A percentile compares a stretch with the other conserved stretches of the same genome.
Conservation (phyloP, 92 coral and sea anemone genomes). For the Epizoanthus ramosus region DNA sequence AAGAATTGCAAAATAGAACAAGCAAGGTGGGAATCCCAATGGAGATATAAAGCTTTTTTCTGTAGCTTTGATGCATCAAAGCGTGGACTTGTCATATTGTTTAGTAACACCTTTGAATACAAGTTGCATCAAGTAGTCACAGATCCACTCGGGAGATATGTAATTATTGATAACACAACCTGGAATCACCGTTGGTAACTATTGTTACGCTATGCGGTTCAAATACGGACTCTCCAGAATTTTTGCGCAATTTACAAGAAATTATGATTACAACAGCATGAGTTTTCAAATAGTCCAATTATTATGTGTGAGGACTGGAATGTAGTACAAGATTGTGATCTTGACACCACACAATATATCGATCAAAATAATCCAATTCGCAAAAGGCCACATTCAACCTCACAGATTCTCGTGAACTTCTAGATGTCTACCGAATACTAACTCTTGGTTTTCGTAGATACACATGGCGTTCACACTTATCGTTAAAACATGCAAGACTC, state of each 20-base stretch:
- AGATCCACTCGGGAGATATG: background rate
- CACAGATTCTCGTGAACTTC: too few species aligned
- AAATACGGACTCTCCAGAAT: background rate
- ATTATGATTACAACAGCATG: background rate
- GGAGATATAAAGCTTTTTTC: background rate
- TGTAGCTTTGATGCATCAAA: background rate
- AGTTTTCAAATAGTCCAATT: background rate
- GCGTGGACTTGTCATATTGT: background rate
- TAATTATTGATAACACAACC: background rate
- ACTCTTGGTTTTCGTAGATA: too few species aligned
- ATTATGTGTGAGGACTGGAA: background rate
- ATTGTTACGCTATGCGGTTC: background rate
- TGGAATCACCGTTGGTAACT: background rate
- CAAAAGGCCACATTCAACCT: too few species aligned
- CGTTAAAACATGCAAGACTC: too few species aligned
- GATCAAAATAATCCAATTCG: too few species aligned
- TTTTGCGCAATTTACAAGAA: background rate
- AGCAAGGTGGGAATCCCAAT: background rate
- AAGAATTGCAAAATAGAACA: background rate
- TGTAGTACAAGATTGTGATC: too few species aligned
- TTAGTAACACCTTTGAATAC: background rate
- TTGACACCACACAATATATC: too few species aligned
- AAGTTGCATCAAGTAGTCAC: background rate
- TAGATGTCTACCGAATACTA: too few species aligned
- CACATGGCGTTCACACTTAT: too few species aligned